phyloP scores from a whole-genome alignment of 2,113 vertebrate genomes.

The Epinephelus fuscoguttatus region DNA sequence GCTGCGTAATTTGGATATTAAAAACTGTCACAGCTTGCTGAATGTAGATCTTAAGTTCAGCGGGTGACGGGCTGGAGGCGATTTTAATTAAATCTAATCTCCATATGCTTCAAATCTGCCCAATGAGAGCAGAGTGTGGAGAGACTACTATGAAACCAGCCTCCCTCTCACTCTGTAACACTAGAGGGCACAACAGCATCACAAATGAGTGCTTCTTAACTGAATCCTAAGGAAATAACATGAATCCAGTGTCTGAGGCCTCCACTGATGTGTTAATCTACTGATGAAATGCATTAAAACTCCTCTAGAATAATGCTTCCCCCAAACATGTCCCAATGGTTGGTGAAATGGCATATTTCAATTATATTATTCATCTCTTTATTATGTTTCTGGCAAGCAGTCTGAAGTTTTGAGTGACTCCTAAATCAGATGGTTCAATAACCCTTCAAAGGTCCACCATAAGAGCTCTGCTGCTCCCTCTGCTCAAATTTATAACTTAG shows the following conservation, averaged over 20 bases:
- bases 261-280: not conserved
- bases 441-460: not conserved
- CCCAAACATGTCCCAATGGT: not conserved
- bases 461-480: not conserved
- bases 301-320: not conserved
- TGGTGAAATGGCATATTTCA: not conserved
- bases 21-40: conserved; percentile 60
- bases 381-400: not conserved
- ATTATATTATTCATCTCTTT: not conserved
- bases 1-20: conserved; percentile 61
- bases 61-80: conserved; percentile 10
- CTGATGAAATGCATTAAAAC: not conserved
- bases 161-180: conserved; percentile 20
- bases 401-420: not conserved
- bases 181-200: conserved; percentile 61
- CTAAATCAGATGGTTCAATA: not conserved
- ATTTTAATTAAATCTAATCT: conserved; percentile 65
- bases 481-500: not conserved
- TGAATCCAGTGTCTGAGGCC: not conserved
- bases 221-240: not conserved
- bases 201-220: conserved; percentile 13
- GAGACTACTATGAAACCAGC: not conserved
- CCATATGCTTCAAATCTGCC: conserved; percentile 14
- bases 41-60: conserved; percentile 49
- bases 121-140: not conserved